Conservation (phyloP, 2,113 vertebrate genomes). For the Apodemus sylvaticus region DNA sequence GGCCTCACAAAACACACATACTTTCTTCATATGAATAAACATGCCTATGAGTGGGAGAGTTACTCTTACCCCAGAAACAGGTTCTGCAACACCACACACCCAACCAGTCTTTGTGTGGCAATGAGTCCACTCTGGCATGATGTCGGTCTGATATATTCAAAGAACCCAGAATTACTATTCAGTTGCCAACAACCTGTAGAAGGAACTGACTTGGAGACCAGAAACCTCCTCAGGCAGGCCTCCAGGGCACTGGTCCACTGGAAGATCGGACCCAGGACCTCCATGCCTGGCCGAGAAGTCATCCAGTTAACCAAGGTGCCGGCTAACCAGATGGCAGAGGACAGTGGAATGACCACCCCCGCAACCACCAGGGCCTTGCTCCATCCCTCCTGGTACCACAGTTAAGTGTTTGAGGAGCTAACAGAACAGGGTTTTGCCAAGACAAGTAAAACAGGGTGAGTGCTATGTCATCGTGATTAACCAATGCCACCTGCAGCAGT, state of each 20-base stretch:
- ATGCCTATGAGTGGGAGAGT: conserved; percentile 36
- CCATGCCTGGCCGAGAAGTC: background rate
- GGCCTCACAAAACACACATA: conserved; percentile 59
- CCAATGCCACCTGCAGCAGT: conserved; percentile 61
- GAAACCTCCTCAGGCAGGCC: conserved; percentile 28
- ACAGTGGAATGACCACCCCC: background rate
- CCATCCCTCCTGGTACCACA: background rate
- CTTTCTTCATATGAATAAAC: conserved; percentile 62
- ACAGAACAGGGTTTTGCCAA: conserved; percentile 73
- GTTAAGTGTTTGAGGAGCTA: conserved; percentile 37
- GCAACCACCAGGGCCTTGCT: background rate
- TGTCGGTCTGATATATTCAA: conserved; percentile 24
- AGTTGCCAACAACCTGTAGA: conserved; percentile 57
- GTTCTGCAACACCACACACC: conserved; percentile 68
- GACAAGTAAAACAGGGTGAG: conserved; percentile 72
- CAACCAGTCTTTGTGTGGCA: conserved; percentile 65
- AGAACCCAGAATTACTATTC: conserved; percentile 34
- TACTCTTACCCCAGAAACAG: conserved; percentile 74
- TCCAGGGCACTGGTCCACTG: background rate
- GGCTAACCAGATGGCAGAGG: background rate
- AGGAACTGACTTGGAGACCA: conserved; percentile 50
- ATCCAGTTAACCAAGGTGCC: background rate
- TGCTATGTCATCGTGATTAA: conserved; percentile 62
- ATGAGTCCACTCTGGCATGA: conserved; percentile 63
- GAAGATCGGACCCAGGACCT: background rate